Conservation (phyloP, 2,888 invertebrate genomes). For the Petrolisthes cinctipes region DNA sequence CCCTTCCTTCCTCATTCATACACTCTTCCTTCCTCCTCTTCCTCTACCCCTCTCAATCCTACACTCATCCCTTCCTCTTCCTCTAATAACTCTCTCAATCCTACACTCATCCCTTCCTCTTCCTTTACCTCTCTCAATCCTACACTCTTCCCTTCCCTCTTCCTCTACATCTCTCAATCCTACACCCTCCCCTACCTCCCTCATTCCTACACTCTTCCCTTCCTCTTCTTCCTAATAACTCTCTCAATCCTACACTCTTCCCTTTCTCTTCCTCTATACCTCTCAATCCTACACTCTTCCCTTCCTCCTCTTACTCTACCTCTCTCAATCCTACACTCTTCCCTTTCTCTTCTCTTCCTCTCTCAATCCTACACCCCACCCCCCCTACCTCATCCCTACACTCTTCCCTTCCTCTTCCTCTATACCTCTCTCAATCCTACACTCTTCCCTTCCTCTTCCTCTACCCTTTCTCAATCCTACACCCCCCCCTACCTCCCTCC, state of each 20-base stretch:
- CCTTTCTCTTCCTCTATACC: slow-evolving; percentile 23
- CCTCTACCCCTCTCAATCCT: neutral
- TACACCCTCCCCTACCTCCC: neutral
- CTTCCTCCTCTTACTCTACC: slow-evolving; percentile 39
- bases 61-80: neutral
- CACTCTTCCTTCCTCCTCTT: neutral
- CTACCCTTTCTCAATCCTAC: neutral
- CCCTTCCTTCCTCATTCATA: neutral
- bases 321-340: slow-evolving; percentile 23
- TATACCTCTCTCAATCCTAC: neutral
- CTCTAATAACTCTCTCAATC: slow-evolving; percentile 26
- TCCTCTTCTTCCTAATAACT: too few species aligned
- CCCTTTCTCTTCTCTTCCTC: slow-evolving; percentile 26
- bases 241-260: neutral
- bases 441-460: neutral
- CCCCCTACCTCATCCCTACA: neutral
- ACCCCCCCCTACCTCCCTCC: neutral
- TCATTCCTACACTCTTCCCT: neutral
- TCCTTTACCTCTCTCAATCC: slow-evolving; percentile 31
- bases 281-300: slow-evolving; percentile 35
- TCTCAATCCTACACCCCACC: neutral
- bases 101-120: slow-evolving; percentile 38
- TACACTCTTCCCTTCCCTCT: slow-evolving; percentile 20
- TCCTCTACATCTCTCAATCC: slow-evolving; percentile 1
- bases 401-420: neutral